A percentile compares a stretch with the other conserved stretches of the same genome.
Evolutionary conservation across 2,888 invertebrate species (phyloP).

Genomic region (Cephonodes hylas): DNA sequence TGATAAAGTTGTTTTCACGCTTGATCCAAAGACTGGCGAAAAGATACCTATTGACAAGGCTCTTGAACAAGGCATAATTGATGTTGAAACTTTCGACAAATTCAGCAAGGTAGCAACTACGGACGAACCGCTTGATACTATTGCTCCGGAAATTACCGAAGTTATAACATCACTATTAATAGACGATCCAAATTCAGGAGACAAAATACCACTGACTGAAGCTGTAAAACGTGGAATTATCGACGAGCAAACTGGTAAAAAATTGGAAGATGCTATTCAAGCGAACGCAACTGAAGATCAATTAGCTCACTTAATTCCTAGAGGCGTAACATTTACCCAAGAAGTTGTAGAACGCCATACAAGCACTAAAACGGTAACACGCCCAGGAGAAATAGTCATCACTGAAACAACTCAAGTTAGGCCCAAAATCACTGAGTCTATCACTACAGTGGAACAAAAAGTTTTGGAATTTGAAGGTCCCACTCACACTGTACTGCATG

Average conservation of each 20-base stretch:
- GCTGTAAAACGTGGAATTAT: not conserved
- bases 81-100: not conserved
- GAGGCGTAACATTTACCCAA: slow-evolving; percentile 19
- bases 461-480: slow-evolving; percentile 32
- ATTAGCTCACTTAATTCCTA: not conserved
- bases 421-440: slow-evolving; percentile 39
- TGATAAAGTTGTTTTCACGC: not conserved
- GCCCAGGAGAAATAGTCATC: slow-evolving; percentile 31
- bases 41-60: not conserved
- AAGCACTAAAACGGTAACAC: slow-evolving; percentile 29
- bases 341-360: slow-evolving; percentile 26
- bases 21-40: not conserved
- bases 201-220: slow-evolving; percentile 14
- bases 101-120: not conserved
- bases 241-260: not conserved
- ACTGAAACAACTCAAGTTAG: slow-evolving; percentile 39
- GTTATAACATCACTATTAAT: not conserved
- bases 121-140: not conserved
- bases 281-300: slow-evolving; percentile 2
- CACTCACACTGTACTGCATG: slow-evolving; percentile 31
- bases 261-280: slow-evolving; percentile 5
- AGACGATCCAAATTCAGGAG: slow-evolving; percentile 9
- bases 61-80: not conserved
- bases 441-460: slow-evolving; percentile 37
- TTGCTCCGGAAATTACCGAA: not conserved